Evolutionary conservation across 2,113 vertebrate species (phyloP).

Genomic region (Forbesichthys agassizii): DNA sequence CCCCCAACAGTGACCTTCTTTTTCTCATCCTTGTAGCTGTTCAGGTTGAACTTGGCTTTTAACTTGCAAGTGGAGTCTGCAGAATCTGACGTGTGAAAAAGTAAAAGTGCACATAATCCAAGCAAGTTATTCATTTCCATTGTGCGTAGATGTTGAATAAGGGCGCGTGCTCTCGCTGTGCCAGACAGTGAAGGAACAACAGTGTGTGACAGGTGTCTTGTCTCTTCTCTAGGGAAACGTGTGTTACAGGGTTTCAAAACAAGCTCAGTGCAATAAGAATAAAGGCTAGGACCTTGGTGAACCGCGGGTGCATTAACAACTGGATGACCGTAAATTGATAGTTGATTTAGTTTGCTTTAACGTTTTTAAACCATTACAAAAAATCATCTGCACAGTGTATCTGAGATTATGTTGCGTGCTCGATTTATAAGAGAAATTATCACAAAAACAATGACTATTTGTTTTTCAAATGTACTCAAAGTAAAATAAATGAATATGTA

Average conservation of each 20-base stretch:
- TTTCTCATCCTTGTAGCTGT: slow-evolving; percentile 78
- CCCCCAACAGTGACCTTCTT: slow-evolving; percentile 80
- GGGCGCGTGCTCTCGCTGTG: slow-evolving; percentile 20
- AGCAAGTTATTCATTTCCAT: slow-evolving; percentile 58
- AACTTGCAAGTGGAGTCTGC: slow-evolving; percentile 65
- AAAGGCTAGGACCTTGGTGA: not conserved
- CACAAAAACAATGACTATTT: too few species aligned
- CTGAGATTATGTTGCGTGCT: too few species aligned
- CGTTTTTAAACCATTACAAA: too few species aligned
- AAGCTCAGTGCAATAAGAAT: slow-evolving; percentile 10
- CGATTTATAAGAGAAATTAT: too few species aligned
- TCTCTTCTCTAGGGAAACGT: slow-evolving; percentile 58
- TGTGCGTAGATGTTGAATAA: slow-evolving; percentile 13
- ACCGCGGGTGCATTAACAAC: too few species aligned
- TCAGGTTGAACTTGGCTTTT: slow-evolving; percentile 78
- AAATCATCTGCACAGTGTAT: too few species aligned
- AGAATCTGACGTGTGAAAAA: slow-evolving; percentile 17
- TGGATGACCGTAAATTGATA: too few species aligned
- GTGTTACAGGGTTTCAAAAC: slow-evolving; percentile 32
- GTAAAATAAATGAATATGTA: too few species aligned
- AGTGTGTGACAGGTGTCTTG: slow-evolving; percentile 56
- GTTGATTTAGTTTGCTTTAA: too few species aligned
- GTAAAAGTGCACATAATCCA: slow-evolving; percentile 50
- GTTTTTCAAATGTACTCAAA: too few species aligned
- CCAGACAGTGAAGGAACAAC: slow-evolving; percentile 24